These are phyloP conservation scores for Eurystomus gularis DNA, from an alignment of 2,113 vertebrate genomes.

Conservation along the genomic window DNA sequence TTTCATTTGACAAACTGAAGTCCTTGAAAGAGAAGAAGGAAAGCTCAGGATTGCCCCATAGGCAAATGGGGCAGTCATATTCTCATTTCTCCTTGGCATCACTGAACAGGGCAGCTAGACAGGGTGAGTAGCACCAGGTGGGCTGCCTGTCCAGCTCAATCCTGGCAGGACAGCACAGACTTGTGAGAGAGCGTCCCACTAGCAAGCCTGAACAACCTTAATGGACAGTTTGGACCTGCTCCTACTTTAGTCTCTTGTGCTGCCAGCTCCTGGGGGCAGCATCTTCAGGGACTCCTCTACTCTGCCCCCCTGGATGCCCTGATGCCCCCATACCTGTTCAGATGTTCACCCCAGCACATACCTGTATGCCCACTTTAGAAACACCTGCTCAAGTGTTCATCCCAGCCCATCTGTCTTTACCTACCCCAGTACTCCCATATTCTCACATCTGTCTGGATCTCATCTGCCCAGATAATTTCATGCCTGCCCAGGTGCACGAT, in stretches of 20 bases:
- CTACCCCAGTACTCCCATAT: not conserved
- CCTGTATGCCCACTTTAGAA: not conserved
- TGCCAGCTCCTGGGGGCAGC: not conserved
- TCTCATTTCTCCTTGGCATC: not conserved
- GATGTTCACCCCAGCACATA: not conserved
- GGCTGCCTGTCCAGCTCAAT: not conserved
- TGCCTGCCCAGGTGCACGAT: too few species aligned
- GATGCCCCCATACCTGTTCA: not conserved
- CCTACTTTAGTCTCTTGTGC: not conserved
- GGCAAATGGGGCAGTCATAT: not conserved
- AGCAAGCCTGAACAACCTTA: not conserved
- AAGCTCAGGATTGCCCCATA: not conserved
- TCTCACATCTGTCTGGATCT: not conserved
- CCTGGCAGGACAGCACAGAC: not conserved
- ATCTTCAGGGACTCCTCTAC: not conserved
- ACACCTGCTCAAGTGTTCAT: not conserved
- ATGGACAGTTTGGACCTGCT: not conserved
- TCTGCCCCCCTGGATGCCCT: not conserved
- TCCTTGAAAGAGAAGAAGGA: slow-evolving; percentile 48
- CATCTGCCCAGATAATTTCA: not conserved
- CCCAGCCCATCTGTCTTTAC: not conserved
- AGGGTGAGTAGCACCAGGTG: not conserved
- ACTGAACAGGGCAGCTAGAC: not conserved
- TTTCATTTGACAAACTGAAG: slow-evolving; percentile 50
- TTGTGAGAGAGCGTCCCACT: not conserved